phyloP scores from a whole-genome alignment of 2,113 vertebrate genomes.

The Chlorodrepanis virens region DNA sequence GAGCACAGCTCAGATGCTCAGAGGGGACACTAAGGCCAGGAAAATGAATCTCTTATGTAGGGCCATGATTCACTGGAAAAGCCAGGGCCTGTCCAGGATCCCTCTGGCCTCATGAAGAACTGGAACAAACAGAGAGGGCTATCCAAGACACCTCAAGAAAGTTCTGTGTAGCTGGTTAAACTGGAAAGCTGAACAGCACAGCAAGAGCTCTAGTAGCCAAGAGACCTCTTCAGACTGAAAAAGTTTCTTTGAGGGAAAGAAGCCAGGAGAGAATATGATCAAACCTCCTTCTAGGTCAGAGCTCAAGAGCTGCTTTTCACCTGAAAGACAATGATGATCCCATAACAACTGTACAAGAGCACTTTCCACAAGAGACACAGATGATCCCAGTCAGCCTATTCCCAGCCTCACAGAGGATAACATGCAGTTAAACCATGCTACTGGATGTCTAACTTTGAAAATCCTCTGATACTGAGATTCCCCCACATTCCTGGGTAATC shows the following conservation, averaged over 20 bases:
- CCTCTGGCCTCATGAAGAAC: not conserved
- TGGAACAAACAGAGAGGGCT: not conserved
- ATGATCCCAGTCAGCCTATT: not conserved
- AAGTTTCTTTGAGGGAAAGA: not conserved
- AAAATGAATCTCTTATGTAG: not conserved
- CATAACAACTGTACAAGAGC: not conserved
- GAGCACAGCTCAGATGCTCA: not conserved
- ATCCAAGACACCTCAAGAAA: not conserved
- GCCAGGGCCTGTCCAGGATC: not conserved
- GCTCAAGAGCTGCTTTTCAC: not conserved
- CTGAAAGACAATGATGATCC: not conserved
- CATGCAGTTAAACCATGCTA: not conserved
- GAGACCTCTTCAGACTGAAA: not conserved
- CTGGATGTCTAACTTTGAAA: not conserved
- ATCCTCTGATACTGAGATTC: not conserved
- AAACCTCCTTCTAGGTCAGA: not conserved
- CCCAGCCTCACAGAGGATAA: not conserved
- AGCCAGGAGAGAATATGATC: not conserved
- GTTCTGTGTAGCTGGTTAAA: not conserved
- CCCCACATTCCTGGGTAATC: not conserved
- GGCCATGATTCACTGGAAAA: not conserved
- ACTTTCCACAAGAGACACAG: not conserved
- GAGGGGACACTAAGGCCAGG: not conserved
- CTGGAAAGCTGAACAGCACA: not conserved
- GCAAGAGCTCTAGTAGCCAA: not conserved